phyloP scores from a whole-genome alignment of 2,113 vertebrate genomes.

The Phaethornis superciliosus region DNA sequence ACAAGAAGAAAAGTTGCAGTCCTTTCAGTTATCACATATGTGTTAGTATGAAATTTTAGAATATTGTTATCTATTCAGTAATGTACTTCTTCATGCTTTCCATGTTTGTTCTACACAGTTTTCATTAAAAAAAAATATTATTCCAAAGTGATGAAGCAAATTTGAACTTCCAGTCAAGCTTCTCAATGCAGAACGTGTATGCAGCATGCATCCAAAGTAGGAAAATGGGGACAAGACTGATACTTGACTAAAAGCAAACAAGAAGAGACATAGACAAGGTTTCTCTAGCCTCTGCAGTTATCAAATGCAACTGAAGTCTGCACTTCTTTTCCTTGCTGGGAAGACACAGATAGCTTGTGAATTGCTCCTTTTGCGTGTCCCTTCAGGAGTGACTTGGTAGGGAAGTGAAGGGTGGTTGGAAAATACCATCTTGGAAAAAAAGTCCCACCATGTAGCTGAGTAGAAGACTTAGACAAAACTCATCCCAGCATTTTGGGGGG shows the following conservation, averaged over 20 bases:
- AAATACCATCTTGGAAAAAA: background rate
- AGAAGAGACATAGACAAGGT: background rate
- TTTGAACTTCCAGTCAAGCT: slow-evolving; percentile 2
- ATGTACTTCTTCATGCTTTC: background rate
- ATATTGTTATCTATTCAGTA: slow-evolving; percentile 19
- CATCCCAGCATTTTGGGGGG: background rate
- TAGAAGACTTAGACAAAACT: background rate
- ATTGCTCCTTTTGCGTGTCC: background rate
- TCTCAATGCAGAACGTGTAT: background rate
- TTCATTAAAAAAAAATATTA: slow-evolving; percentile 16
- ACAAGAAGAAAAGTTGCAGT: slow-evolving; percentile 15
- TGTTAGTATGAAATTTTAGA: slow-evolving; percentile 8
- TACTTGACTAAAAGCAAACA: background rate
- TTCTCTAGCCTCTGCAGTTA: background rate
- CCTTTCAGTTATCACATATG: background rate
- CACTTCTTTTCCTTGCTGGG: background rate
- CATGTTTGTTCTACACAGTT: background rate
- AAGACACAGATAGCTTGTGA: background rate
- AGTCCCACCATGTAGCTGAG: rapidly evolving
- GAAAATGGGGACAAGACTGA: background rate
- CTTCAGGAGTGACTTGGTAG: background rate
- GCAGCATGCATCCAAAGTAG: background rate
- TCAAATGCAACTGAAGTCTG: background rate
- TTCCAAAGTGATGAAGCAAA: background rate
- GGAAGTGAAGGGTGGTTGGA: background rate